Base-by-base conservation (phyloP, 2,888 invertebrate species). In the Brenthis ino region DNA sequence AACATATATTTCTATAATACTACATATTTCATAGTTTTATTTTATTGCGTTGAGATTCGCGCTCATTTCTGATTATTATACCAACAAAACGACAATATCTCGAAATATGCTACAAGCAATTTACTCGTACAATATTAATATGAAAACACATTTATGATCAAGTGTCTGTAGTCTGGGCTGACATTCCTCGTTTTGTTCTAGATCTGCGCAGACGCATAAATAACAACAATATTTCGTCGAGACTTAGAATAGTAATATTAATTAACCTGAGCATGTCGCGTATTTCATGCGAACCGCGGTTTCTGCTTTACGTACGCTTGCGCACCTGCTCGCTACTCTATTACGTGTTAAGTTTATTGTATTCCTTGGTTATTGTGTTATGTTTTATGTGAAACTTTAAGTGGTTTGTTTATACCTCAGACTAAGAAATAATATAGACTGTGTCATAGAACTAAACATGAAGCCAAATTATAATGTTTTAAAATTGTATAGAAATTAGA, bases 241-340 rank as follows among this genome's bases (percentile, higher is more conserved):
- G 72, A 82, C 77, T 76, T 72, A 74, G 75, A 78, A 77, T 77
- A 77, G 75, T 76, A 83, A 82, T 87, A 90, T 88, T 91, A 91
- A 91, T 91, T 89, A 87, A 86, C 83, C 81, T 82, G 77, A 72
- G 76, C 72, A 66, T 72, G 81, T 74, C 78, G 80, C 82, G 84
- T 87, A 86, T 86, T 87, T 88, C 87, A 88, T 89, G 85, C 86
- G 88, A 86, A 87, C 85, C 87, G 86, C 80, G 79, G 80, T 84
- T 85, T 87, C 86, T 67, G 63, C 55, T 81, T 83, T 85, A 83
- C 85, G 82, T 84, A 83, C 80, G 79, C 79, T 79, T 83, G 85
- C 78, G 84, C 91, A 91, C 91, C 91, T 91, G 91, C 85, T 84
- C 76, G 69, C 78, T 82, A 85, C 86, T 89, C 81, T 84, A 82